Evolutionary conservation across 2,113 vertebrate genomes (phyloP).

Genomic region (Donacobius atricapilla): DNA sequence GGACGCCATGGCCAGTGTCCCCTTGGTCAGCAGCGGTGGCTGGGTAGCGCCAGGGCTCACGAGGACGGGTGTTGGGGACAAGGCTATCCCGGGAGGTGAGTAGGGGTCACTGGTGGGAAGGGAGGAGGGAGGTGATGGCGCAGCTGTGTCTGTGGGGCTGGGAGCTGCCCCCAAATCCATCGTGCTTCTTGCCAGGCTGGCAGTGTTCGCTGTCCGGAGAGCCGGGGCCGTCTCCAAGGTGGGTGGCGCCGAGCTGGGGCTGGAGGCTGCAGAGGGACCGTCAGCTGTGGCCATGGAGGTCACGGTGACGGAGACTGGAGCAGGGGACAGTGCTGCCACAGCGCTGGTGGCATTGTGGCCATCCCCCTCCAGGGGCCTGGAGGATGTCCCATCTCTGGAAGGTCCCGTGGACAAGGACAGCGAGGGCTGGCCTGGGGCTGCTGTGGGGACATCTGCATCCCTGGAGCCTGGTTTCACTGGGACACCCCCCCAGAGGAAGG

Average conservation of each 20-base stretch:
- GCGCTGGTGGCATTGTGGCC: not conserved
- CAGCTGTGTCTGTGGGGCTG: not conserved
- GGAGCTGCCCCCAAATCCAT: not conserved
- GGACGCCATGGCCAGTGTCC: not conserved
- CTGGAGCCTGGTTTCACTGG: not conserved
- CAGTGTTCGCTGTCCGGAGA: not conserved
- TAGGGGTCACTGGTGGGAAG: rapidly evolving
- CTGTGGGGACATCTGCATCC: not conserved
- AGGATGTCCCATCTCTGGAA: rapidly evolving
- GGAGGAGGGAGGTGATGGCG: not conserved
- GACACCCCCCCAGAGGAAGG: not conserved
- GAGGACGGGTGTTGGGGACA: not conserved
- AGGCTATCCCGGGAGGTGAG: rapidly evolving
- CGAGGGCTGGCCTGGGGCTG: not conserved
- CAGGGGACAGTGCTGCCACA: rapidly evolving
- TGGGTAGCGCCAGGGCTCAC: not conserved
- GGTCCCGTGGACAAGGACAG: not conserved
- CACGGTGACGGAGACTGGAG: rapidly evolving
- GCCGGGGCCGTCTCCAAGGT: not conserved
- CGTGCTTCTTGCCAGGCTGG: not conserved
- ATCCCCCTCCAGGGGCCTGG: not conserved
- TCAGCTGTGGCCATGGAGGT: rapidly evolving
- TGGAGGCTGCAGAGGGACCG: rapidly evolving
- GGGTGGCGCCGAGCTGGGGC: not conserved
- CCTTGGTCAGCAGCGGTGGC: not conserved